Evolutionary conservation across 2,113 vertebrate genomes (phyloP).

Genomic region (Etia nguti): DNA sequence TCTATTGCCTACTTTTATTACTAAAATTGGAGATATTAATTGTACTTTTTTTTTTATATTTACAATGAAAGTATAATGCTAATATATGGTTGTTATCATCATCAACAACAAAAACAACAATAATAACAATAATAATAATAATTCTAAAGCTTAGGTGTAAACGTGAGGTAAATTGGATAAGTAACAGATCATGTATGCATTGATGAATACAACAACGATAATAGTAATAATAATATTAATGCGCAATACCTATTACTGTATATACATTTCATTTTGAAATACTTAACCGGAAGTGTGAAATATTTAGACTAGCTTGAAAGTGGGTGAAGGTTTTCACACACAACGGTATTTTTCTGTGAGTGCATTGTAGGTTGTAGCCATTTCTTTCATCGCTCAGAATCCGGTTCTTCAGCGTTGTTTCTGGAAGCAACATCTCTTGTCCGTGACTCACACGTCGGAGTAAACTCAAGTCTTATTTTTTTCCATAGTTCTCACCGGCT

Average conservation of each 20-base stretch:
- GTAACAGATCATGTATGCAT: neutral
- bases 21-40: neutral
- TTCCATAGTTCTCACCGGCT: neutral
- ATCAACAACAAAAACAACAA: neutral
- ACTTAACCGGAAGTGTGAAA: neutral
- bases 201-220: neutral
- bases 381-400: neutral
- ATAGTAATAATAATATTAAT: neutral
- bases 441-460: neutral
- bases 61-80: neutral
- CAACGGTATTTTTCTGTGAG: neutral
- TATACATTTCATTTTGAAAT: constrained; percentile 14
- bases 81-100: neutral
- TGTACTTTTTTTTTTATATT: neutral
- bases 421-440: neutral
- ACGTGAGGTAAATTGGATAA: neutral
- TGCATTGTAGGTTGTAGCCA: neutral
- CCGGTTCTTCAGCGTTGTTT: neutral
- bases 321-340: neutral
- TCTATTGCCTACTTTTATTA: too few relatives aligned
- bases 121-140: neutral
- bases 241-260: neutral
- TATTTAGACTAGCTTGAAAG: fast-evolving
- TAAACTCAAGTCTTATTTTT: too few relatives aligned
- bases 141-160: neutral